phyloP scores from a whole-genome alignment of 2,888 invertebrate species.

The Stenodera caucasica region DNA sequence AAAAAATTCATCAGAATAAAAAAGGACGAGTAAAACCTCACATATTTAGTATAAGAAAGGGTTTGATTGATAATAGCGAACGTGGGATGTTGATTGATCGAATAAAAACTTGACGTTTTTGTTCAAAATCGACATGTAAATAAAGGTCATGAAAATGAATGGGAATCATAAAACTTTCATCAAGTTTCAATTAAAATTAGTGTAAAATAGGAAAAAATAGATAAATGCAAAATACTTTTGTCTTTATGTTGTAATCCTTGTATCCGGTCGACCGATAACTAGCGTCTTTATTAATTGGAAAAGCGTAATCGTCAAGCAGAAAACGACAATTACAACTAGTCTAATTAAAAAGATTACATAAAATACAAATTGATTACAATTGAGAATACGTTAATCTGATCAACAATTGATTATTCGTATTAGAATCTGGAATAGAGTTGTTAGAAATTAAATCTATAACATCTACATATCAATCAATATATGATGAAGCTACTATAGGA shows the following conservation, averaged over 20 bases:
- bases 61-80: slow-evolving; percentile 40
- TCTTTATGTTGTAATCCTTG: background rate
- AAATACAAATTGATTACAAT: background rate
- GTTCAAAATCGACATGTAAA: slow-evolving; percentile 15
- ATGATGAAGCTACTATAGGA: slow-evolving; percentile 1
- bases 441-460: slow-evolving; percentile 1
- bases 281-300: background rate
- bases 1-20: slow-evolving; percentile 34
- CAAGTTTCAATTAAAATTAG: slow-evolving; percentile 1
- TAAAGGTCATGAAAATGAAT: background rate
- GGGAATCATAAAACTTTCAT: background rate
- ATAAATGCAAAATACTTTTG: background rate
- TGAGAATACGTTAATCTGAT: background rate
- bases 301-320: background rate
- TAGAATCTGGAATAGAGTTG: background rate
- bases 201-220: background rate
- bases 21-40: slow-evolving; percentile 31
- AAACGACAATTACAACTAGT: background rate
- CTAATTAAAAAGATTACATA: background rate
- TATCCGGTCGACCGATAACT: background rate
- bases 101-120: slow-evolving; percentile 29
- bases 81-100: slow-evolving; percentile 40
- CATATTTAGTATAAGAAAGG: slow-evolving; percentile 38
- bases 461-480: slow-evolving; percentile 5
- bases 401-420: background rate